These are phyloP conservation scores for Melikaiella ostensackeni DNA, from an alignment of 2,888 invertebrate genomes.

Conservation along the genomic window DNA sequence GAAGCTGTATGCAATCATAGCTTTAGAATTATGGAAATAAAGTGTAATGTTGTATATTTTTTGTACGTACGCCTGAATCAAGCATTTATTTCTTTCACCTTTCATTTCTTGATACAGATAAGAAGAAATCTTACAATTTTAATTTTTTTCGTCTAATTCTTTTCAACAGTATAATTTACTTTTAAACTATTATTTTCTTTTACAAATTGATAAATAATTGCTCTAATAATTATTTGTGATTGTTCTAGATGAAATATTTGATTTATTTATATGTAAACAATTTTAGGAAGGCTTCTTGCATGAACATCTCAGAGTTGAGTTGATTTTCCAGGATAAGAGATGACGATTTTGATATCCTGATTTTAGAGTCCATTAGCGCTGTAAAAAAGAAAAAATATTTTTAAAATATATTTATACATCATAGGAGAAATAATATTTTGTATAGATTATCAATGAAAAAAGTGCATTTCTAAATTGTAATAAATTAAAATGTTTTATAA, in stretches of 20 bases:
- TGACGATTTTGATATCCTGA: neutral
- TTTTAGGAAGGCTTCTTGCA: neutral
- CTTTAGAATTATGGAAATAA: slow-evolving; percentile 69
- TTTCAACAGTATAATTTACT: neutral
- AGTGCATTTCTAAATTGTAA: too few relatives aligned
- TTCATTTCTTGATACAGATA: neutral
- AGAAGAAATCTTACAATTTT: slow-evolving; percentile 6
- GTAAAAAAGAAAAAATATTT: slow-evolving; percentile 46
- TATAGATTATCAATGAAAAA: too few relatives aligned
- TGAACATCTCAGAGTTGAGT: neutral
- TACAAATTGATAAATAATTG: slow-evolving; percentile 29
- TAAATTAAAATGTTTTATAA: too few relatives aligned
- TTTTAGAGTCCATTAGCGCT: slow-evolving; percentile 65
- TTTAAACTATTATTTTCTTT: neutral
- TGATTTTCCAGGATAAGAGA: neutral
- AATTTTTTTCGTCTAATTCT: neutral
- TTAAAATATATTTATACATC: too few relatives aligned
- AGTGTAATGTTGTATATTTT: slow-evolving; percentile 74
- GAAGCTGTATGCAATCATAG: slow-evolving; percentile 58
- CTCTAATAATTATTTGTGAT: slow-evolving; percentile 6
- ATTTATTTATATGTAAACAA: slow-evolving; percentile 12
- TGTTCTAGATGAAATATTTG: slow-evolving; percentile 11
- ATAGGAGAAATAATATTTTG: too few relatives aligned
- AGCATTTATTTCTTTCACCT: slow-evolving; percentile 31
- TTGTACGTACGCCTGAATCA: slow-evolving; percentile 60